These are phyloP conservation scores for Hemicentrotus pulcherrimus DNA, from an alignment of 35 echinoderm and acorn worm species.

Conservation along the genomic window DNA sequence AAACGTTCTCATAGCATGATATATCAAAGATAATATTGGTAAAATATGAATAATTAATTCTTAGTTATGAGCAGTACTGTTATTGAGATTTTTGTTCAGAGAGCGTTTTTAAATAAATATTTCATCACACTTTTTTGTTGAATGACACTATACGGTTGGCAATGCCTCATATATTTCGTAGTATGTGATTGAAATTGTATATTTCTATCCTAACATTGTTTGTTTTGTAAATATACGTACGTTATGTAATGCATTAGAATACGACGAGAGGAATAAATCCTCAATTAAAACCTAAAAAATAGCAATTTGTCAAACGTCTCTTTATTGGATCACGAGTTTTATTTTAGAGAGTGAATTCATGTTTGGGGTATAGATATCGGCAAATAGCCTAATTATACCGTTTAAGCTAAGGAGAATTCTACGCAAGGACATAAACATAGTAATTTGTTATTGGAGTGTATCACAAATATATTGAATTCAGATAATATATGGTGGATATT, in stretches of 20 bases:
- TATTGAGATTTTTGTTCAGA: not conserved
- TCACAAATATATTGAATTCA: too few relatives aligned
- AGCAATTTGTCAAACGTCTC: not conserved
- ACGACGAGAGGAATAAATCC: constrained; percentile 1
- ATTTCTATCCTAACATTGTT: not conserved
- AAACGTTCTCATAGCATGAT: too few relatives aligned
- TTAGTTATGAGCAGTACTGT: not conserved
- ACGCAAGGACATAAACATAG: too few relatives aligned
- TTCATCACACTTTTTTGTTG: not conserved
- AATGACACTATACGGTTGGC: too few relatives aligned
- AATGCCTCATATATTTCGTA: not conserved
- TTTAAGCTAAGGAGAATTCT: too few relatives aligned
- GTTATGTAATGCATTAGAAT: not conserved
- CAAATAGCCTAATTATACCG: too few relatives aligned
- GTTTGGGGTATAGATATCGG: not conserved
- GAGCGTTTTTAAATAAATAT: not conserved
- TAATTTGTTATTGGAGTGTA: too few relatives aligned
- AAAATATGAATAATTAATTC: not conserved
- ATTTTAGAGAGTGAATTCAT: not conserved
- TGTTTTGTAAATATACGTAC: not conserved
- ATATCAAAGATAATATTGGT: too few relatives aligned
- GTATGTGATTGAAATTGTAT: not conserved
- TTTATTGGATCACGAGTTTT: too few relatives aligned
- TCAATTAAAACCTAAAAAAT: not conserved
- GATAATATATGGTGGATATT: too few relatives aligned